Evolutionary conservation across 1,140 invertebrate genomes (phyloP), one percentile per base, ranked within the genome.

Genomic region (Mesaphorura yosii): DNA sequence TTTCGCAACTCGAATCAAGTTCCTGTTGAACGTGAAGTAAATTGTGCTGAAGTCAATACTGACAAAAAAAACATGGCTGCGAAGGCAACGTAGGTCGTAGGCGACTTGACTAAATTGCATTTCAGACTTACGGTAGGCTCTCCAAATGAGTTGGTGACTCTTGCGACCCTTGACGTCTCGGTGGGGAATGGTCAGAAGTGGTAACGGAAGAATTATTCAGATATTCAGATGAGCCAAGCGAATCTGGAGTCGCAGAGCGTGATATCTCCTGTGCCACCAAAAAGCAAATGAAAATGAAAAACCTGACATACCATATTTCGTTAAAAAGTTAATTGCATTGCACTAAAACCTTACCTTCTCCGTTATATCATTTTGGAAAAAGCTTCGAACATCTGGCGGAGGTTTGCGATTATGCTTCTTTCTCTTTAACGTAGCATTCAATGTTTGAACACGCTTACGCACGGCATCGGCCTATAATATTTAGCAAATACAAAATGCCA

Each of bases 191-290:
- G 44, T 61, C 59, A 29, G n/a, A n/a, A n/a, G n/a, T n/a, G n/a
- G n/a, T n/a, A n/a, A n/a, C n/a, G n/a, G n/a, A n/a, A n/a, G n/a
- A n/a, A n/a, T 40, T 45, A 53, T 62, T 64, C 3, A 65, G 58
- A 40, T 64, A 66, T 3, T 66, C 65, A 42, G 60, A 61, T 1
- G 66, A 66, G 50, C 88, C 85, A 62, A 88, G 67, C 1, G 84
- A 88, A 71, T 89, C 85, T 39, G 85, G 85, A n/a, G 85, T 88
- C 45, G 84, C 85, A 66, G 84, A 87, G 41, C 85, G 78, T 53
- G 84, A 88, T 3, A 58, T 59, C 37, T 68, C 85, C 72, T 41
- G 84, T 80, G 26, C 60, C 0, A 64, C 52, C 46, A 55, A 57
- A 45, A 58, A 63, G 0, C 67, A 65, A 68, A 59, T 14, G 65